Conservation (phyloP, 2,888 invertebrate genomes). For the Lysandra bellargus region DNA sequence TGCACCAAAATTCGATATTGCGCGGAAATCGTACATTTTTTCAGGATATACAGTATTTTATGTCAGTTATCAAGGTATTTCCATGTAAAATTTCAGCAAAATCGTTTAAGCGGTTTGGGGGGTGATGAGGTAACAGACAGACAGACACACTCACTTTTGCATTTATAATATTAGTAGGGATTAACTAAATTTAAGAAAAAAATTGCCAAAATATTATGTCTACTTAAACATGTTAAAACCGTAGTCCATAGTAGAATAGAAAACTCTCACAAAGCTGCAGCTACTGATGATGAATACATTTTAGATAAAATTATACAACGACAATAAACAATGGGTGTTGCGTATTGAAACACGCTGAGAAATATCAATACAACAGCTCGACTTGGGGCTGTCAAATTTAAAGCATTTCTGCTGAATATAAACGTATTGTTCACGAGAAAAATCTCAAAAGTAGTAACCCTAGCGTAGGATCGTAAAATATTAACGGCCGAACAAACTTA, state of each 20-base stretch:
- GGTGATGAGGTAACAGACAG: too few species aligned
- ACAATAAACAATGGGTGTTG: slow-evolving; percentile 8
- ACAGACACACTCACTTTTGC: too few species aligned
- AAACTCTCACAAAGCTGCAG: neutral
- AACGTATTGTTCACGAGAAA: neutral
- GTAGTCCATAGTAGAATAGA: neutral
- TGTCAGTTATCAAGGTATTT: too few species aligned
- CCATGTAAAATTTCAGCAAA: too few species aligned
- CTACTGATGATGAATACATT: neutral
- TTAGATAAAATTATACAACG: neutral
- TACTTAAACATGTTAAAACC: neutral
- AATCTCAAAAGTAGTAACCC: neutral
- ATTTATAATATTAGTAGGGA: neutral
- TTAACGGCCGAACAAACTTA: slow-evolving; percentile 14
- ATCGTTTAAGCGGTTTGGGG: too few species aligned
- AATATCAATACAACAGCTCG: neutral
- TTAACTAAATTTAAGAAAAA: neutral
- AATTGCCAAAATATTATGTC: too few species aligned
- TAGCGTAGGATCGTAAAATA: slow-evolving; percentile 7
- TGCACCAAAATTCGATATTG: too few species aligned
- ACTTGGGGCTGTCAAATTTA: neutral
- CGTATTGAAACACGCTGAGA: neutral
- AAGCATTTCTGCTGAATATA: neutral
- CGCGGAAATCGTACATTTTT: too few species aligned
- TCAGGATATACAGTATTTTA: too few species aligned